phyloP scores from a whole-genome alignment of 2,888 invertebrate genomes.

The Mallateleia sp. region DNA sequence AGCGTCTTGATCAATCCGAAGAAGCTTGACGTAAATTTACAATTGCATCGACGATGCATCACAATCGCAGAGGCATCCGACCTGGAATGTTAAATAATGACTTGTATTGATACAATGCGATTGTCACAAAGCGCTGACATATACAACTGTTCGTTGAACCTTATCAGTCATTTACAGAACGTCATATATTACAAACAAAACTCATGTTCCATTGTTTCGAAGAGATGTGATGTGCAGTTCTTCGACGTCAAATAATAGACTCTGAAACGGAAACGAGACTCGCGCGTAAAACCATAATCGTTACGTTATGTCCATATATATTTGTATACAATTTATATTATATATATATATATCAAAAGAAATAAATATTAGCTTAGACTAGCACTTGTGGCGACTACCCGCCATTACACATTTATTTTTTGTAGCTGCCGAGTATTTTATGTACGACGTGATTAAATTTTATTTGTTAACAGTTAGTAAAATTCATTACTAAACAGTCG shows the following conservation, averaged over 20 bases:
- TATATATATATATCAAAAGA: slow-evolving; percentile 81
- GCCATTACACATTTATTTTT: slow-evolving; percentile 86
- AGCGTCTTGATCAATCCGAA: too few relatives aligned
- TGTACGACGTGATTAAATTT: slow-evolving; percentile 83
- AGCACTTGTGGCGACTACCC: slow-evolving; percentile 87
- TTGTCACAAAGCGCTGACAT: too few relatives aligned
- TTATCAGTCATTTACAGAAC: too few relatives aligned
- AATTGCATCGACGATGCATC: too few relatives aligned
- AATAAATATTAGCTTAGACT: slow-evolving; percentile 89
- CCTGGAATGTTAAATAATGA: too few relatives aligned
- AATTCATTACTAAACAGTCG: too few relatives aligned
- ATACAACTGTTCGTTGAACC: too few relatives aligned
- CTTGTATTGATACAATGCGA: too few relatives aligned
- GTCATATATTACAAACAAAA: slow-evolving; percentile 27
- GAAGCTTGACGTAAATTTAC: too few relatives aligned
- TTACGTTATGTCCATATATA: slow-evolving; percentile 82
- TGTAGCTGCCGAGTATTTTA: slow-evolving; percentile 87
- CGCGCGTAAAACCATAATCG: slow-evolving; percentile 81
- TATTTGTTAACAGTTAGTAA: too few relatives aligned
- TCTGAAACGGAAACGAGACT: slow-evolving; percentile 59
- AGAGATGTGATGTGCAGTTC: slow-evolving; percentile 11
- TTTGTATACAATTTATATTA: slow-evolving; percentile 72
- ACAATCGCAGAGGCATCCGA: too few relatives aligned
- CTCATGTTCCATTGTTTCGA: slow-evolving; percentile 6
- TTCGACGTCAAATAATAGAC: slow-evolving; percentile 45